Percentiles rank a stretch among this genome's conserved stretches.
phyloP scores from a whole-genome alignment of 2,888 invertebrate genomes.

The Cephus pulcher region DNA sequence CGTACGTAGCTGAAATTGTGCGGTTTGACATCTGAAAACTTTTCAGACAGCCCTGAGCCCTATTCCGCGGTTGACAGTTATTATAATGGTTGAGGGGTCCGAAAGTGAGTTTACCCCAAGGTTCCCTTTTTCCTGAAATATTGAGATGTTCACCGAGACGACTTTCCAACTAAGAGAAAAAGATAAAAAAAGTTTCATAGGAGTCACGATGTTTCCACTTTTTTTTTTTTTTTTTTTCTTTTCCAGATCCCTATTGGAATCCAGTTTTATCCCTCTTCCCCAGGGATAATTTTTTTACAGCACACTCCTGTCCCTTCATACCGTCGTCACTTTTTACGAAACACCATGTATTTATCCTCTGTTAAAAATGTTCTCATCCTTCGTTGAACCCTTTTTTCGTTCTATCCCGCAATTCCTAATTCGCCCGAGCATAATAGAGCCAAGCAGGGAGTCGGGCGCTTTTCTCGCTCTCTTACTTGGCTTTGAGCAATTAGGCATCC shows the following conservation, averaged over 20 bases:
- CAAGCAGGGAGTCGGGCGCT: too few relatives aligned
- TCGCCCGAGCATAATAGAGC: too few relatives aligned
- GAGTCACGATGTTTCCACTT: background rate
- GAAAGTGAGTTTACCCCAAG: background rate
- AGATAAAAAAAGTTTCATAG: background rate
- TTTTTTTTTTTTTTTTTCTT: background rate
- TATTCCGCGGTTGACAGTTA: background rate
- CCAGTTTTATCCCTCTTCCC: background rate
- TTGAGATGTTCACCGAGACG: background rate
- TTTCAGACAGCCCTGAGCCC: background rate
- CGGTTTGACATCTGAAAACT: background rate
- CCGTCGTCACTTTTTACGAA: background rate
- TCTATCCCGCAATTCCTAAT: too few relatives aligned
- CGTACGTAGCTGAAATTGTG: background rate
- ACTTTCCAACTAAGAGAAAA: background rate
- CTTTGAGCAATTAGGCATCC: background rate
- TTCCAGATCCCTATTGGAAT: background rate
- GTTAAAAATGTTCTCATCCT: too few relatives aligned
- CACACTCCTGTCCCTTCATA: too few relatives aligned
- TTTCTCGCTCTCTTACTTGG: background rate
- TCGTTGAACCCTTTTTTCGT: too few relatives aligned
- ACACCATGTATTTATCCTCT: background rate
- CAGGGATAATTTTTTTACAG: background rate
- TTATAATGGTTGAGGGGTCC: background rate
- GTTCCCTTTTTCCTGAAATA: background rate